Evolutionary conservation across 2,888 invertebrate genomes (phyloP).

Genomic region (Dendrolimus houi): DNA sequence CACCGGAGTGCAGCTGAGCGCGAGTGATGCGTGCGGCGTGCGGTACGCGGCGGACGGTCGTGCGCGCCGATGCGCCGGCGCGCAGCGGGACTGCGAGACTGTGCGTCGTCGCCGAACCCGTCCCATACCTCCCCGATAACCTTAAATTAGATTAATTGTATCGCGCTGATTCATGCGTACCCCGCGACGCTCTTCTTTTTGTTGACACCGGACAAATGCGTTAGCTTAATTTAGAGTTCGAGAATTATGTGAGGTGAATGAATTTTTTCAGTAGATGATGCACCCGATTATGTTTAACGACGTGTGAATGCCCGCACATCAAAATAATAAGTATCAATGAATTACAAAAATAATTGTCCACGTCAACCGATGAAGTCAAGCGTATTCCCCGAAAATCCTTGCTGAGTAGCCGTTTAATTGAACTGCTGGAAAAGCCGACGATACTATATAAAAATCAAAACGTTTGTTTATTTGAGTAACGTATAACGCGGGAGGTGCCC

Average conservation of each 20-base stretch:
- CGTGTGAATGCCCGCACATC: constrained; percentile 5
- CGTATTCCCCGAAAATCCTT: too few species aligned
- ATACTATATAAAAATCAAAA: constrained; percentile 69
- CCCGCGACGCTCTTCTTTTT: constrained; percentile 48
- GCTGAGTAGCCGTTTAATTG: too few species aligned
- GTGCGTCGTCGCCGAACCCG: constrained; percentile 58
- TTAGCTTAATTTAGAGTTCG: constrained; percentile 52
- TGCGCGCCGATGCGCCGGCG: constrained; percentile 47
- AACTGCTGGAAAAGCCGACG: constrained; percentile 11
- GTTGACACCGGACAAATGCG: constrained; percentile 64
- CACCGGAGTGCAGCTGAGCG: constrained; percentile 23
- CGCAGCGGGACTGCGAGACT: constrained; percentile 57
- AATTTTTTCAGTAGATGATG: constrained; percentile 23
- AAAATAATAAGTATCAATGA: background rate
- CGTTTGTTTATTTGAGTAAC: constrained; percentile 65
- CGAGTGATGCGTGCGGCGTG: constrained; percentile 15
- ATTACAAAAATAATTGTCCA: background rate
- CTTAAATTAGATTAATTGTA: constrained; percentile 75
- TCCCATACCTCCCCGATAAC: constrained; percentile 65
- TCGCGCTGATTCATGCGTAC: constrained; percentile 66
- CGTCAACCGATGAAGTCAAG: background rate
- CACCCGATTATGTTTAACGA: constrained; percentile 2
- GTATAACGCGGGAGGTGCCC: constrained; percentile 55
- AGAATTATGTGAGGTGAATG: constrained; percentile 46
- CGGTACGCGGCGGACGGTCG: constrained; percentile 20